A percentile compares a stretch with the other conserved stretches of the same genome.
Evolutionary conservation across 64 coral and sea anemone species (phyloP).

Genomic region (Hydrozoanthus tunicans): DNA sequence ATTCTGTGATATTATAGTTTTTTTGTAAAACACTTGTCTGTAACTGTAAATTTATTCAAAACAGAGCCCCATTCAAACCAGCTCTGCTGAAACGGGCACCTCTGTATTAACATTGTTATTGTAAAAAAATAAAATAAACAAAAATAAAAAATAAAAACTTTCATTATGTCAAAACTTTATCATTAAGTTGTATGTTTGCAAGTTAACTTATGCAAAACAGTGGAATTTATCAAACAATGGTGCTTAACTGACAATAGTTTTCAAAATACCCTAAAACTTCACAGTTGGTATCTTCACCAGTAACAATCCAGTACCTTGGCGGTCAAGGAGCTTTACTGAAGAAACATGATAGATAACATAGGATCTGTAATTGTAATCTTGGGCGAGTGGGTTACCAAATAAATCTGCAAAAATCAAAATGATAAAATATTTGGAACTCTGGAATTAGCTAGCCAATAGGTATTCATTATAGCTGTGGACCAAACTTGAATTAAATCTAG

Average conservation of each 20-base stretch:
- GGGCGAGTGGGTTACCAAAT: constrained; percentile 89
- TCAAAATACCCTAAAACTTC: too few species aligned
- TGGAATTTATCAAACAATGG: too few species aligned
- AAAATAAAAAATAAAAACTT: neutral
- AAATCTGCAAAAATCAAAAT: constrained; percentile 68
- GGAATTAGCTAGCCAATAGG: neutral
- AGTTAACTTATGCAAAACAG: too few species aligned
- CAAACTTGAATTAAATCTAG: neutral
- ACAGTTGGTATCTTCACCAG: too few species aligned
- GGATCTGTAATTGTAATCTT: constrained; percentile 93
- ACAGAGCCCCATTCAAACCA: too few species aligned
- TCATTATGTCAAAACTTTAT: neutral
- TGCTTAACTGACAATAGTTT: too few species aligned
- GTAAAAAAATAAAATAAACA: neutral
- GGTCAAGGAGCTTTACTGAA: constrained; percentile 82
- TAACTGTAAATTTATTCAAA: too few species aligned
- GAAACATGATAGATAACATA: constrained; percentile 79
- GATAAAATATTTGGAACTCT: neutral
- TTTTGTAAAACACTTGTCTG: neutral
- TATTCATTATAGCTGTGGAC: neutral
- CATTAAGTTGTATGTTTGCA: neutral
- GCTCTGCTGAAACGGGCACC: too few species aligned
- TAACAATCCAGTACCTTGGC: constrained; percentile 69
- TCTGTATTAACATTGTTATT: neutral
- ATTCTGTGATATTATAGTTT: too few species aligned